Evolutionary conservation across 1,140 invertebrate species (phyloP).

Genomic region (Onthophagus taurus): DNA sequence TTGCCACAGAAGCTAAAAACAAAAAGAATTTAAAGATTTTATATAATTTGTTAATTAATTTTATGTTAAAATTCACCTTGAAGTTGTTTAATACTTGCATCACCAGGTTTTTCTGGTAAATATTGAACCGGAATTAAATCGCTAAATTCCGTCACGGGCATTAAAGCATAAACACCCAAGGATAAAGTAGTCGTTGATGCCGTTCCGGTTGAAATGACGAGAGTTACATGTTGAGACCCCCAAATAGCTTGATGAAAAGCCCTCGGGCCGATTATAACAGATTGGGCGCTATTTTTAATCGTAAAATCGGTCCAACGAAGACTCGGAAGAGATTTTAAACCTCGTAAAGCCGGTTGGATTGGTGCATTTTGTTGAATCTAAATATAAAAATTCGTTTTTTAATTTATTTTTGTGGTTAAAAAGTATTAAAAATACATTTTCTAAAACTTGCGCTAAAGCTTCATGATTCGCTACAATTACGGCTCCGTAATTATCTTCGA

Average conservation of each 20-base stretch:
- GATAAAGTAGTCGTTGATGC: slow-evolving; percentile 34
- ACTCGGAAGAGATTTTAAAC: slow-evolving; percentile 59
- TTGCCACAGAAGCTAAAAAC: slow-evolving; percentile 60
- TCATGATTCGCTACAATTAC: slow-evolving; percentile 83
- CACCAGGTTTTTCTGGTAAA: slow-evolving; percentile 37
- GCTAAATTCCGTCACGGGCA: slow-evolving; percentile 67
- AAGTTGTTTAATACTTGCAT: slow-evolving; percentile 44
- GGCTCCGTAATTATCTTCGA: slow-evolving; percentile 81
- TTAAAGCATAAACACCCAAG: slow-evolving; percentile 50
- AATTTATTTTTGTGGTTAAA: too few relatives aligned
- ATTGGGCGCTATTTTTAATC: slow-evolving; percentile 42
- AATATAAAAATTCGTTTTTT: slow-evolving; percentile 19
- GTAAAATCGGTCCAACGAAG: slow-evolving; percentile 60
- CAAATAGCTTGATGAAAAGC: slow-evolving; percentile 63
- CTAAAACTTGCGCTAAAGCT: slow-evolving; percentile 71
- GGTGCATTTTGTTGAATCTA: slow-evolving; percentile 59
- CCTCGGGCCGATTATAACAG: slow-evolving; percentile 53
- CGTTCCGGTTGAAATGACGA: slow-evolving; percentile 54
- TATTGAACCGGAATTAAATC: slow-evolving; percentile 61
- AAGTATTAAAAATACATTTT: slow-evolving; percentile 52
- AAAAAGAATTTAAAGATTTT: slow-evolving; percentile 15
- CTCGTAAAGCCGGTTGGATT: slow-evolving; percentile 53
- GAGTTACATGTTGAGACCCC: slow-evolving; percentile 57
- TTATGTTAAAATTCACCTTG: slow-evolving; percentile 45
- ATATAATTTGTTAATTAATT: not conserved